Base-by-base conservation (phyloP, 2,888 invertebrate species). In the Panzeria rudis region DNA sequence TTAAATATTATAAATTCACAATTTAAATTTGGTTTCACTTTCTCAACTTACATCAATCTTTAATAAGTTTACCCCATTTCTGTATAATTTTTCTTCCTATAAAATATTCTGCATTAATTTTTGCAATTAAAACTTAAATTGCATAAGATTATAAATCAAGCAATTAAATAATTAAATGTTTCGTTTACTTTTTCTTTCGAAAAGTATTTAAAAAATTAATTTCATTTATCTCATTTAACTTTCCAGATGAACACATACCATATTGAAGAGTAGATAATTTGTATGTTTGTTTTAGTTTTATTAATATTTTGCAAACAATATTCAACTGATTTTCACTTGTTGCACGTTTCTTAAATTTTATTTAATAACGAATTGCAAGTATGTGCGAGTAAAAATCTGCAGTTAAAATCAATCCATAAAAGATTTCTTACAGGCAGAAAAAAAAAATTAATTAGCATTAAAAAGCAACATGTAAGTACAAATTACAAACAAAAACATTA, bases 311-410 rank as follows among this genome's bases (percentile, higher is more conserved):
- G n/a, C 15, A 29, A 76, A 23, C 44, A 20, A 71, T 41, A 50
- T 75, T 62, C 68, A 35, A 50, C 47, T 17, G 64, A 79, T 71
- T 84, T 84, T 84, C 79, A 80, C 84, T 84, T 80, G 79, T 71
- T 84, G 84, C 79, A 84, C 84, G 84, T 56, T 79, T 79, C 32
- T 79, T 47, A 61, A 71, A 76, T 84, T 80, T 71, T 61, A 76
- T 56, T 71, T 44, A 80, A 73, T 68, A 73, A 68, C 77, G 59
- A 68, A 68, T 59, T 44, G 56, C 56, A 32, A 68, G 59, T 77
- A 3, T 29, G n/a, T 62, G 8, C 8, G 50, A 7, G 17, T 20
- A 17, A 47, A 15, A 11, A 59, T 68, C 59, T 38, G 17, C 17
- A 47, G 38, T 50, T 50, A 38, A 64, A 50, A 72, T 47, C 54